These are phyloP conservation scores for Nyleta sp. DNA, from an alignment of 2,888 invertebrate genomes.

Conservation along the genomic window DNA sequence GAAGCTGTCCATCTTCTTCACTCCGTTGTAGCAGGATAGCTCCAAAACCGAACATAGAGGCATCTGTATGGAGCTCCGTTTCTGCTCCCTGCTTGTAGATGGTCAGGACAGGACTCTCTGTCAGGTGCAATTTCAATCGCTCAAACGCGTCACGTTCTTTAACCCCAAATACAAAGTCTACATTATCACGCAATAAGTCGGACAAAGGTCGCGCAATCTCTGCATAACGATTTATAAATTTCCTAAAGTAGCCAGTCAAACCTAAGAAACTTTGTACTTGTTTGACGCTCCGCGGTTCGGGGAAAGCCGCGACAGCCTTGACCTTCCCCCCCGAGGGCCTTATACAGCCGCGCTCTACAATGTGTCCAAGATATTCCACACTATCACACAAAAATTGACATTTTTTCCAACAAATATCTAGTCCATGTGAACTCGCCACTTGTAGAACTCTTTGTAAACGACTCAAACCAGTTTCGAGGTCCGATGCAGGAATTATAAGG, in stretches of 20 bases:
- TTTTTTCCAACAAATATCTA: background rate
- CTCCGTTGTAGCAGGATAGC: background rate
- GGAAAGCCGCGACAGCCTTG: background rate
- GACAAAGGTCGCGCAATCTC: background rate
- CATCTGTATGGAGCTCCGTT: constrained; percentile 5
- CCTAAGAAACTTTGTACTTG: background rate
- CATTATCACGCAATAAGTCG: background rate
- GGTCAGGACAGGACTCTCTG: background rate
- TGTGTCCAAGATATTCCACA: background rate
- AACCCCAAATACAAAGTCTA: background rate
- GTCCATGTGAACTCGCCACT: background rate
- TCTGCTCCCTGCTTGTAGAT: background rate
- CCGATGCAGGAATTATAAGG: background rate
- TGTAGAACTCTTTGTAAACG: background rate
- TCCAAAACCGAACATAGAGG: background rate
- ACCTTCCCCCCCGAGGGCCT: background rate
- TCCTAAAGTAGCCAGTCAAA: background rate
- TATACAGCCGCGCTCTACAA: background rate
- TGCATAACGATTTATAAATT: background rate
- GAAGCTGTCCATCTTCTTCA: background rate
- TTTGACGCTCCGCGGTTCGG: background rate
- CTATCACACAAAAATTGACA: background rate
- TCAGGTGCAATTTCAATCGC: background rate
- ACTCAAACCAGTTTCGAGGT: background rate
- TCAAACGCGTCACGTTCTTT: background rate